Conservation (phyloP, 2,888 invertebrate genomes). For the Phania funesta region DNA sequence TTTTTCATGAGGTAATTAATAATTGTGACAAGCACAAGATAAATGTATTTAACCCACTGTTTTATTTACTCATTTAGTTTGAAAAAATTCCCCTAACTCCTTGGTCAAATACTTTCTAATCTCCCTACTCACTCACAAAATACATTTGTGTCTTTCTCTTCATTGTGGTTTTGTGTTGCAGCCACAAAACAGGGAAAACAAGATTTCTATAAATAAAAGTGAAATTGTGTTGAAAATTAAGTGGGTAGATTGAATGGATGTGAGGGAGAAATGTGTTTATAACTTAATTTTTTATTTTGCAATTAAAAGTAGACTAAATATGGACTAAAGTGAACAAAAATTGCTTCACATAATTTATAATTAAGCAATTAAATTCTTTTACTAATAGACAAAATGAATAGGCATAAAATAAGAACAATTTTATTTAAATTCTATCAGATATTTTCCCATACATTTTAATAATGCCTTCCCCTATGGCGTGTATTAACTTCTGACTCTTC, state of each 20-base stretch:
- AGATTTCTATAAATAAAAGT: slow-evolving; percentile 50
- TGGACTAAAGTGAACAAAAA: neutral
- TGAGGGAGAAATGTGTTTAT: slow-evolving; percentile 11
- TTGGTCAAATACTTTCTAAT: neutral
- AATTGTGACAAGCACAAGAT: slow-evolving; percentile 47
- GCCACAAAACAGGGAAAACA: neutral
- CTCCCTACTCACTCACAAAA: neutral
- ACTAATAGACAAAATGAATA: too few relatives aligned
- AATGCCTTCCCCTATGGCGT: too few relatives aligned
- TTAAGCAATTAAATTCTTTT: neutral
- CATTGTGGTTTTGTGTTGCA: slow-evolving; percentile 9
- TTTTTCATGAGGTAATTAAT: slow-evolving; percentile 48
- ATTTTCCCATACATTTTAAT: too few relatives aligned
- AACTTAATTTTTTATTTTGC: slow-evolving; percentile 36
- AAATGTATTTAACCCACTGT: slow-evolving; percentile 34
- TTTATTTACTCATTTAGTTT: slow-evolving; percentile 6
- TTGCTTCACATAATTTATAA: neutral
- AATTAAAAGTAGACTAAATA: slow-evolving; percentile 37
- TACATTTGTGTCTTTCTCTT: slow-evolving; percentile 9
- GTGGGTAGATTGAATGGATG: slow-evolving; percentile 47
- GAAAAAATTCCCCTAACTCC: neutral
- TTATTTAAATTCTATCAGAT: too few relatives aligned
- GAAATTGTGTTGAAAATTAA: slow-evolving; percentile 67
- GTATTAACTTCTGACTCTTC: too few relatives aligned
- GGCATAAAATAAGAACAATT: too few relatives aligned